Percentiles rank a stretch among this genome's conserved stretches.
Evolutionary conservation across 2,888 invertebrate genomes (phyloP).

Genomic region (Vannuccia rotundouncinata): DNA sequence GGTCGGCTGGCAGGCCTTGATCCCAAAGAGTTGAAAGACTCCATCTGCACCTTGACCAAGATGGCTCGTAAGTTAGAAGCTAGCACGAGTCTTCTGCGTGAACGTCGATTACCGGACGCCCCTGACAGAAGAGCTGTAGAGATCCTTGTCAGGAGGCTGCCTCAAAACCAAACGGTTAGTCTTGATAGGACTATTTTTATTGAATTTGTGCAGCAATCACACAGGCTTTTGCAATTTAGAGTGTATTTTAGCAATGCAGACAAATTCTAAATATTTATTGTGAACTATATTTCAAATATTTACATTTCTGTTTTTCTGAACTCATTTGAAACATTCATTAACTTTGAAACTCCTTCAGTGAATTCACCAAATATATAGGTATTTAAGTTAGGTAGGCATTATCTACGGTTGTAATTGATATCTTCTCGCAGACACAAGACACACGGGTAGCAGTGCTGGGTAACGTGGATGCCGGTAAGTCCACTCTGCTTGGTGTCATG

Average conservation of each 20-base stretch:
- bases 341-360: no score
- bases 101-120: conserved; percentile 60
- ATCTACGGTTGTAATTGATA: no score
- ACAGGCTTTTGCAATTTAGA: no score
- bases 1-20: conserved; percentile 78
- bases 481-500: conserved; percentile 84
- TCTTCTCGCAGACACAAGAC: conserved; percentile 62
- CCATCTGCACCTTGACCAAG: conserved; percentile 71
- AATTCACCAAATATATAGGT: no score
- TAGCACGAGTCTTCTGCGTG: conserved; percentile 68
- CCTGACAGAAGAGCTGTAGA: conserved; percentile 68
- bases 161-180: conserved; percentile 14
- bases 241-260: no score
- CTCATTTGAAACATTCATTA: no score
- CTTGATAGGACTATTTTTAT: neutral
- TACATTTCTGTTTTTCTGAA: no score
- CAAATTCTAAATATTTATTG: no score
- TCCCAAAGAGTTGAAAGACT: conserved; percentile 74
- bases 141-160: conserved; percentile 69
- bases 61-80: conserved; percentile 81
- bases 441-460: conserved; percentile 84
- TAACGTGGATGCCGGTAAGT: conserved; percentile 92
- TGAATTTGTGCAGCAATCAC: no score
- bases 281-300: no score
- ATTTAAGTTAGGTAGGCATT: no score